Base-by-base conservation (phyloP, 1,140 invertebrate genomes). In the Drosophila pruinosa region DNA sequence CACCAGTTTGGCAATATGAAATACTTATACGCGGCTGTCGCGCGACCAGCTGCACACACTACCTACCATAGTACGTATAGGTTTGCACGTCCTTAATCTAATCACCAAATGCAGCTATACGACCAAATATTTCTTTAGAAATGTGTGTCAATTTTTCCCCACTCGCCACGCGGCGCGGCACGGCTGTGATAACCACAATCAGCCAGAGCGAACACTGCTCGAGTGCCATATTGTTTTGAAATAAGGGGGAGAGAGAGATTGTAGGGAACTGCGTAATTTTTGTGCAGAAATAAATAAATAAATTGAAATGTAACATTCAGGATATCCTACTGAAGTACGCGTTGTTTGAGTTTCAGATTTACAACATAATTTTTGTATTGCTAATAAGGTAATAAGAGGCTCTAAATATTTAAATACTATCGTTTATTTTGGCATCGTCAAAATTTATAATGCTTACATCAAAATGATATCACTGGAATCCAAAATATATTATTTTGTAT, bases 111-210 rank as follows among this genome's bases (percentile, higher is more conserved):
- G 65, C 65, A 69, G 65, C 28, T 8, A 28, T 8, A 10, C 6
- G 15, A 43, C 14, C 3, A 63, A 47, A 54, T 52, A 63, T 63
- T 69, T 63, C 38, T 2, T 21, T 58, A 21, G 22, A 54, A 70
- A 70, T 70, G 67, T 70, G 67, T 70, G 67, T 70, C 67, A 70
- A 50, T 50, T 67, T 47, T 26, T 26, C 10, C 24, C 4, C 21
- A 12, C 21, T 28, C 10, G 41, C 28, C 22, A 52, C 26, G 56
- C 28, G 43, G 8, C 38, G 36, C 28, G 6, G 10, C 36, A 38
- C 36, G 5, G 17, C 7, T 1, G 4, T 63, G 59, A 70, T 70
- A 70, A 70, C 0, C 7, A 17, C 21, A 47, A 24, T 26, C 19
- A 6, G 31, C n/a, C 34, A 21, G 7, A 8, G 14, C 38, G 22